These are phyloP conservation scores for Drosophila ogumai DNA, from an alignment of 1,140 invertebrate species.

Conservation along the genomic window DNA sequence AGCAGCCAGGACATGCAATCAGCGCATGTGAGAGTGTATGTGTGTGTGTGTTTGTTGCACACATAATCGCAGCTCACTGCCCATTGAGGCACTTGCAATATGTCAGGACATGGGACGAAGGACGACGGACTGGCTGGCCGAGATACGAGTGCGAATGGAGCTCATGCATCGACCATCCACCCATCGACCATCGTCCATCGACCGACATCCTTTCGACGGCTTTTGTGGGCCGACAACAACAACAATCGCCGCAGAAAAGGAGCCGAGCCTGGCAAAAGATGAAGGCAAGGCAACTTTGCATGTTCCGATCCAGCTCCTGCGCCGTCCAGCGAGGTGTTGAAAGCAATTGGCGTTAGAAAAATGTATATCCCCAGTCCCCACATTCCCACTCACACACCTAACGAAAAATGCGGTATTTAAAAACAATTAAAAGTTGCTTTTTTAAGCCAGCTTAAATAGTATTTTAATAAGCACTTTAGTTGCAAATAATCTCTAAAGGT, in stretches of 20 bases:
- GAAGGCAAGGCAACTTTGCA: conserved; percentile 52
- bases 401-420: background rate
- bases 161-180: conserved; percentile 36
- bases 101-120: conserved; percentile 53
- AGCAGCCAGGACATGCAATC: conserved; percentile 53
- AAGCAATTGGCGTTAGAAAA: conserved; percentile 78
- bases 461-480: background rate
- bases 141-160: conserved; percentile 51
- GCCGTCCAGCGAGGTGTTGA: conserved; percentile 63
- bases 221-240: conserved; percentile 43
- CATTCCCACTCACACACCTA: conserved; percentile 11
- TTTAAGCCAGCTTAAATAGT: background rate
- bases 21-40: conserved; percentile 21
- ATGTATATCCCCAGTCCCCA: conserved; percentile 38
- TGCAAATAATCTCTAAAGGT: too few species aligned
- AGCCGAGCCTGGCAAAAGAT: conserved; percentile 37
- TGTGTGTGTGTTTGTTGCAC: conserved; percentile 50
- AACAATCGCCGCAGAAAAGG: conserved; percentile 33
- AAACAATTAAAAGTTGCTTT: background rate
- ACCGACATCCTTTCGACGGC: conserved; percentile 46
- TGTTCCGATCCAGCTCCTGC: conserved; percentile 24
- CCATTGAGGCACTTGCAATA: conserved; percentile 78
- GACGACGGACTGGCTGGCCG: conserved; percentile 61
- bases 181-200: conserved; percentile 30
- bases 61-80: conserved; percentile 78